These are phyloP conservation scores for Oxygymnocypris stewartii DNA, from an alignment of 2,113 vertebrate species.

Conservation along the genomic window DNA sequence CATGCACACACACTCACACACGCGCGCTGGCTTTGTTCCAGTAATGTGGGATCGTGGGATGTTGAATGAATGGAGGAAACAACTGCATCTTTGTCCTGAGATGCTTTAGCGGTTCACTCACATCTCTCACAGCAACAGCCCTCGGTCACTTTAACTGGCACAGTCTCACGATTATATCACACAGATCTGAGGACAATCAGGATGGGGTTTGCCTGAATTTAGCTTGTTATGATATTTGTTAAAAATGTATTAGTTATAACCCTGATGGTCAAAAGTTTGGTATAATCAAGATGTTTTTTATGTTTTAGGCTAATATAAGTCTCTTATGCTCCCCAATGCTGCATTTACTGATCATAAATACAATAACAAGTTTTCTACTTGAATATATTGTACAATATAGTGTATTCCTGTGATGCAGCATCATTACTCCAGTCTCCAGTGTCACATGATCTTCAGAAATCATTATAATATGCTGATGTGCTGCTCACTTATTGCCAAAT, in stretches of 20 bases:
- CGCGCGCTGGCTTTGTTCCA: not conserved
- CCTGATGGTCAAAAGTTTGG: not conserved
- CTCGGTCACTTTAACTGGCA: not conserved
- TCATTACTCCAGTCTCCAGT: not conserved
- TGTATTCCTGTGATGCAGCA: not conserved
- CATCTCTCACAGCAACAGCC: constrained; percentile 20
- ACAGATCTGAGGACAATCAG: not conserved
- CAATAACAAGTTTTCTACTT: too few relatives aligned
- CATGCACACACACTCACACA: not conserved
- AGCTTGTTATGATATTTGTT: not conserved
- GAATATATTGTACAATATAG: not conserved
- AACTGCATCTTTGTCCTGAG: constrained; percentile 47
- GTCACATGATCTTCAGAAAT: not conserved
- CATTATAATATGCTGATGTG: not conserved
- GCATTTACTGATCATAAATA: too few relatives aligned
- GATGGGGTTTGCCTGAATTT: not conserved
- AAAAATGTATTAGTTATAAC: not conserved
- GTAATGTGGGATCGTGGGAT: constrained; percentile 18
- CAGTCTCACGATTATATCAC: not conserved
- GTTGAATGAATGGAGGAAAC: constrained; percentile 31
- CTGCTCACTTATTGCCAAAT: too few relatives aligned
- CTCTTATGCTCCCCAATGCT: not conserved
- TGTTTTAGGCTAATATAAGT: not conserved
- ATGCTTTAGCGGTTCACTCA: constrained; percentile 43
- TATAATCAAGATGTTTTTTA: not conserved